Percentiles rank a stretch among this genome's conserved stretches.
Conservation (phyloP, 1,140 invertebrate species). For the Eriocheir sinensis region DNA sequence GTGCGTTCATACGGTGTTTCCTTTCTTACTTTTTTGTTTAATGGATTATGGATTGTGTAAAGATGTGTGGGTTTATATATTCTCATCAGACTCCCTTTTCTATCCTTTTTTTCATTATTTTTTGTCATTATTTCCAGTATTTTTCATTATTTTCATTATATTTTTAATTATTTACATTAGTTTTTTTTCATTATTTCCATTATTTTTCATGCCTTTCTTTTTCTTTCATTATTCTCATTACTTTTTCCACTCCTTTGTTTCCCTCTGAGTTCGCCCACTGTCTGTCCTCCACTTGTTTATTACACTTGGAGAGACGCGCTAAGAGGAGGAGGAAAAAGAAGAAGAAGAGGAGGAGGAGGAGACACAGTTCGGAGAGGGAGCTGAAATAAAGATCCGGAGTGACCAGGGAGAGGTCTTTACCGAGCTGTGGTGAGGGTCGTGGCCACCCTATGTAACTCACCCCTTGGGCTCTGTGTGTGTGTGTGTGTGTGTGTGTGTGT, state of each 20-base stretch:
- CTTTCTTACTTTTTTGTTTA: neutral
- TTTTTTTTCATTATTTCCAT: neutral
- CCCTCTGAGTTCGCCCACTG: neutral
- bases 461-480: neutral
- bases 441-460: neutral
- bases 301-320: neutral
- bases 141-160: neutral
- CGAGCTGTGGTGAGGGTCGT: neutral
- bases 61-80: no score
- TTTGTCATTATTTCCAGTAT: neutral
- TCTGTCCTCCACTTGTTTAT: no score
- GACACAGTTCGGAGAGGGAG: neutral
- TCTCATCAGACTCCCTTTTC: neutral
- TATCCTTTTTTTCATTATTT: neutral
- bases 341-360: no score
- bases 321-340: neutral
- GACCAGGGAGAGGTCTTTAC: constrained; percentile 19
- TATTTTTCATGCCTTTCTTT: neutral
- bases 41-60: no score
- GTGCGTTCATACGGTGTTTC: neutral
- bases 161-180: neutral
- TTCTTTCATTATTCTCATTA: no score
- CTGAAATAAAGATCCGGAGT: neutral
- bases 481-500: constrained; percentile 18
- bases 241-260: neutral